Base-by-base conservation (phyloP, 2,888 invertebrate species). In the Brachypterus glaber region DNA sequence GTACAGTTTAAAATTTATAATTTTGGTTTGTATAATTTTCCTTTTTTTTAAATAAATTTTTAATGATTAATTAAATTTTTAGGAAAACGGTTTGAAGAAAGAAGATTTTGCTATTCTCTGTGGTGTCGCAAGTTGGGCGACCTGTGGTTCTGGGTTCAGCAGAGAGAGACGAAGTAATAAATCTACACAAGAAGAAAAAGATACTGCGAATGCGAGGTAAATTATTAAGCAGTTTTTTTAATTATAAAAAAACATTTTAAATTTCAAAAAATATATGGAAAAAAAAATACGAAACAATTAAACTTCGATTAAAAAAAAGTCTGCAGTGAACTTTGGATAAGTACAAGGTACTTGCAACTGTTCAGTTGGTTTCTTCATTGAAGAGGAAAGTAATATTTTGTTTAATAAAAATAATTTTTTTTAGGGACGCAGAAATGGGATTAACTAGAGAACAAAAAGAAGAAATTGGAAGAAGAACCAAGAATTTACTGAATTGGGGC, bases 111-210 rank as follows among this genome's bases (percentile, higher is more conserved):
- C 77, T 47, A 70, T 86, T 16, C 74, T 92, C 56, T 76, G 82
- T 40, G 82, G 86, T 46, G 73, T 92, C 54, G 85, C 84, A 4
- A 86, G 90, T 56, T 92, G 92, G 92, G 89, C 88, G 0, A 87
- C 88, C 2, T 89, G 90, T 65, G 86, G 88, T 4, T 67, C 66
- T 1, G 81, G 81, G 0, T 69, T 72, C 44, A 77, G 74, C 51
- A 71, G 76, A 18, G 70, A 72, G 46, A 54, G 56, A 2, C 54
- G 58, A 31, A 58, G 58, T 46, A 32, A 26, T 26, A 7, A 18
- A 35, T 26, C 13, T 31, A 16, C 31, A 31, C 9, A 13, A 30
- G 40, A 41, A 16, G 31, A 24, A 13, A 26, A 40, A 18, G 27
- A 40, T 29, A 26, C 31, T 17, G 34, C 40, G 34, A 17, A 14